Percentiles rank a stretch among this genome's conserved stretches.
Conservation (phyloP, 1,140 invertebrate genomes). For the Nasonia longicornis region DNA sequence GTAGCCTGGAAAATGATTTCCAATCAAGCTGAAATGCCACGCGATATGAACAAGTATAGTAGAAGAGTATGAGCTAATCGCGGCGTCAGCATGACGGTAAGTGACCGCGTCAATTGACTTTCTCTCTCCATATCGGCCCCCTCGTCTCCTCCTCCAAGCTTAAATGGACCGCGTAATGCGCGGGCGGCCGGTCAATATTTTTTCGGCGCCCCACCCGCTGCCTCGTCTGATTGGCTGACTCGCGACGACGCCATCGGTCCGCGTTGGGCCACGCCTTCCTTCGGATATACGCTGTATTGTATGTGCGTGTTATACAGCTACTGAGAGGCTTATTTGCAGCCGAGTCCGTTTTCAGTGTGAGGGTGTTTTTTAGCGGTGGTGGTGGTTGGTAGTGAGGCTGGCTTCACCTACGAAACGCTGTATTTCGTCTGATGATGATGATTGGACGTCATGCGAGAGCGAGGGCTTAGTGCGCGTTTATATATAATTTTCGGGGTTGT, state of each 20-base stretch:
- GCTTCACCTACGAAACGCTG: neutral
- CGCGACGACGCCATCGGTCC: slow-evolving; percentile 25
- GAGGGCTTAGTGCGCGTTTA: neutral
- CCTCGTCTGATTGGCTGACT: slow-evolving; percentile 4
- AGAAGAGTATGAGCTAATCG: neutral
- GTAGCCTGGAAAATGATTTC: too few species aligned
- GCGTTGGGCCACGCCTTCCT: slow-evolving; percentile 25
- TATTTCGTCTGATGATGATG: neutral
- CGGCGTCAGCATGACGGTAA: slow-evolving; percentile 1
- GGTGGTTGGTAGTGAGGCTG: neutral
- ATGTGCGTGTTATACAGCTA: neutral
- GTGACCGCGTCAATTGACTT: slow-evolving; percentile 38
- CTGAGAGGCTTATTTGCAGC: slow-evolving; percentile 8
- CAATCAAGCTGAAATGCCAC: too few species aligned
- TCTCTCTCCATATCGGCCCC: neutral
- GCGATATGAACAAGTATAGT: too few species aligned
- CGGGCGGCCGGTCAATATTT: slow-evolving; percentile 67
- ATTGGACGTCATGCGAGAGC: too few species aligned
- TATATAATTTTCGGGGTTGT: neutral
- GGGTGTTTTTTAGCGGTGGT: neutral
- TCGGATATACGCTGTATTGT: neutral
- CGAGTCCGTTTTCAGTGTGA: slow-evolving; percentile 2
- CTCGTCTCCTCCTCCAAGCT: slow-evolving; percentile 48
- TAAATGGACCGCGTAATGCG: slow-evolving; percentile 67
- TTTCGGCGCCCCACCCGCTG: slow-evolving; percentile 54